A percentile compares a stretch with the other conserved stretches of the same genome.
These are phyloP conservation scores for Celastrina argiolus DNA, from an alignment of 2,888 invertebrate species.

Conservation along the genomic window DNA sequence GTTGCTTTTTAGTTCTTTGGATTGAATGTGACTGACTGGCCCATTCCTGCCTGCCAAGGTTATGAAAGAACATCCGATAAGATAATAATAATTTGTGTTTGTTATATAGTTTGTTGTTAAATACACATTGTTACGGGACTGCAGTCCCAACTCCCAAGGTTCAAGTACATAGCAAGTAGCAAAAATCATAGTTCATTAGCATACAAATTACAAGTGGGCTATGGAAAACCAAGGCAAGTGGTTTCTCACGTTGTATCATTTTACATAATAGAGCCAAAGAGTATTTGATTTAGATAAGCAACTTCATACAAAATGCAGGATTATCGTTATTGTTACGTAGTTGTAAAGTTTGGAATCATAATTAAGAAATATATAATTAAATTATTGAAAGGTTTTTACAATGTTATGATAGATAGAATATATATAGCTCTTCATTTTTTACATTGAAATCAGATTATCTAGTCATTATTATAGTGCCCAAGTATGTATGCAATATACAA, in stretches of 20 bases:
- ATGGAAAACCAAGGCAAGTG: constrained; percentile 9
- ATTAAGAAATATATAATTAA: too few species aligned
- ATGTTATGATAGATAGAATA: too few species aligned
- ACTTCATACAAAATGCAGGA: not conserved
- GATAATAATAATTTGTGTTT: not conserved
- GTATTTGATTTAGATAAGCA: not conserved
- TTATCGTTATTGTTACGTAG: not conserved
- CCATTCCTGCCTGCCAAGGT: too few species aligned
- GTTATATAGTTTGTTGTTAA: not conserved
- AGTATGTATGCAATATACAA: too few species aligned
- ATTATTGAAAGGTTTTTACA: too few species aligned
- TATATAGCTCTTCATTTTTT: too few species aligned
- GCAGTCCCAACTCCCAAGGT: not conserved
- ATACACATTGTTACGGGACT: not conserved
- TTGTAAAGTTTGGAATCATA: too few species aligned
- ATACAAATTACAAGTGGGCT: constrained; percentile 11
- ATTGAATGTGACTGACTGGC: too few species aligned
- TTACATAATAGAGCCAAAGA: constrained; percentile 13
- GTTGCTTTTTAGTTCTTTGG: too few species aligned
- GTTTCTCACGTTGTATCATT: constrained; percentile 3
- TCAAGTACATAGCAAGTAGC: not conserved
- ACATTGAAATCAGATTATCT: too few species aligned
- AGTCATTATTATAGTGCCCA: too few species aligned
- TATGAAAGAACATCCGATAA: too few species aligned
- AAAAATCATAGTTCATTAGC: constrained; percentile 11